Conservation (phyloP, 2,797 vertebrate species). For the Falco berigora region DNA sequence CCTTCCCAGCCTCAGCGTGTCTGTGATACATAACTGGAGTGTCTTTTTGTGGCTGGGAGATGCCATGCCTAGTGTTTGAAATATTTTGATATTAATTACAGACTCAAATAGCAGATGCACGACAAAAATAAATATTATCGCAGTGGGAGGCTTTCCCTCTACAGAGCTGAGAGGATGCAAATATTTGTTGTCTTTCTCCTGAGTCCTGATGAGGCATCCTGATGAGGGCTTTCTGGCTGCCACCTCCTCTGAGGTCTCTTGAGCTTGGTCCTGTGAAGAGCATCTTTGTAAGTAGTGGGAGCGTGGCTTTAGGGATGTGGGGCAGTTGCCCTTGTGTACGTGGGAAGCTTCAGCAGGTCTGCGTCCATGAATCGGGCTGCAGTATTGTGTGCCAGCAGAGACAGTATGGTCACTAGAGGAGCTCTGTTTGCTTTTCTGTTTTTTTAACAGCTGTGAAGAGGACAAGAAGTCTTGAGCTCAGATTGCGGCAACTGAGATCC, state of each 20-base stretch:
- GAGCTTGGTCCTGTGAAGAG: not conserved
- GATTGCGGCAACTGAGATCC: not conserved
- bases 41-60: conserved; percentile 28
- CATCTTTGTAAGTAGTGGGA: not conserved
- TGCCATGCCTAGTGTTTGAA: conserved; percentile 44
- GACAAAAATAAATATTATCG: conserved; percentile 59
- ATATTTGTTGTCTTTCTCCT: conserved; percentile 24
- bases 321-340: rapidly evolving
- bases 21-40: not conserved
- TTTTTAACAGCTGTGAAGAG: not conserved
- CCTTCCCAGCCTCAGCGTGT: not conserved
- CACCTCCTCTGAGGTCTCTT: not conserved
- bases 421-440: not conserved
- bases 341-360: not conserved
- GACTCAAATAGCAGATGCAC: conserved; percentile 52
- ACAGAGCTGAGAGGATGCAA: conserved; percentile 30
- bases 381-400: not conserved
- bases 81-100: conserved; percentile 54
- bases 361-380: not conserved
- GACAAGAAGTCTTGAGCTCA: not conserved
- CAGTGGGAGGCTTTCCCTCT: conserved; percentile 31
- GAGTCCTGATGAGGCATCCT: not conserved
- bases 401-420: not conserved
- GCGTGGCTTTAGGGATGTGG: not conserved
- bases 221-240: not conserved